phyloP scores from a whole-genome alignment of 2,113 vertebrate species.

The Oriolus oriolus region DNA sequence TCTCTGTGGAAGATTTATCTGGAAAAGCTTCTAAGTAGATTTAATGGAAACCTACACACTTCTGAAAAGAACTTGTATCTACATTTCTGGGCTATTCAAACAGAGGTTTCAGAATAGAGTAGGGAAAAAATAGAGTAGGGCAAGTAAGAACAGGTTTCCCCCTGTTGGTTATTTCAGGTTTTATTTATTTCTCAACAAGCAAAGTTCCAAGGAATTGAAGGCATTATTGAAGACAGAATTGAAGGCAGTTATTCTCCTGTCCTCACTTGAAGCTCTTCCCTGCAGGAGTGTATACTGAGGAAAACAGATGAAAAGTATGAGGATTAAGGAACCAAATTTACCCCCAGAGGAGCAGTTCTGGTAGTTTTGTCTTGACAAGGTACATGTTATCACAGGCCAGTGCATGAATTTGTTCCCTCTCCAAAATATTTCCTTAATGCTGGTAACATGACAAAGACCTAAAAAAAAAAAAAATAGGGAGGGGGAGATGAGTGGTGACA shows the following conservation, averaged over 20 bases:
- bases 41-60: not conserved
- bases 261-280: accelerated
- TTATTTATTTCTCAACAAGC: not conserved
- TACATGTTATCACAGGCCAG: not conserved
- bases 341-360: not conserved
- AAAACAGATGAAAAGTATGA: not conserved
- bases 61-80: not conserved
- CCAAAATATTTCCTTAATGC: not conserved
- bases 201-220: not conserved
- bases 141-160: not conserved
- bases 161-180: not conserved
- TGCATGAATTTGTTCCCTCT: not conserved
- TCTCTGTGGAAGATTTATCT: not conserved
- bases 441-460: not conserved
- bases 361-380: not conserved
- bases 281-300: not conserved
- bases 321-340: not conserved
- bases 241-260: not conserved
- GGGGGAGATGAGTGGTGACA: not conserved
- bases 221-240: no score
- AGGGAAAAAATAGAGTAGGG: not conserved
- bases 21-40: not conserved
- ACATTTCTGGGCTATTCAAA: not conserved
- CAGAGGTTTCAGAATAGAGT: not conserved
- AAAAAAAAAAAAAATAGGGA: not conserved